Conservation (phyloP, 2,797 vertebrate species). For the Helostoma temminkii region DNA sequence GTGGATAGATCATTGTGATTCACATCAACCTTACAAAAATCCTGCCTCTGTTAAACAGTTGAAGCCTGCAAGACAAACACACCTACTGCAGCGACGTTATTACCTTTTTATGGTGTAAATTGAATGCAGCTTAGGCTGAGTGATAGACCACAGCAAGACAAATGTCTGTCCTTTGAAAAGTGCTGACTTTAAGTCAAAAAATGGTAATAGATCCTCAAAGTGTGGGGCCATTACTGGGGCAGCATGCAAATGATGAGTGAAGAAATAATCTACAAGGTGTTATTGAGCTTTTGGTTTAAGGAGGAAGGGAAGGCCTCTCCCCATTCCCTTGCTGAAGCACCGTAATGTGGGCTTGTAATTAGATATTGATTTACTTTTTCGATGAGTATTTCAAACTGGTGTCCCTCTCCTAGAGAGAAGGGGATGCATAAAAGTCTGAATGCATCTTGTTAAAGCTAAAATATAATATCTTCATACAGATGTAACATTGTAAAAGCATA, state of each 20-base stretch:
- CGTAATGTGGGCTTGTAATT: slow-evolving; percentile 87
- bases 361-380: slow-evolving; percentile 89
- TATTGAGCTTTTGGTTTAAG: slow-evolving; percentile 80
- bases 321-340: slow-evolving; percentile 59
- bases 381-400: slow-evolving; percentile 78
- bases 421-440: slow-evolving; percentile 79
- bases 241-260: slow-evolving; percentile 81
- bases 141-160: slow-evolving; percentile 63
- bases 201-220: slow-evolving; percentile 73
- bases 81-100: slow-evolving; percentile 50
- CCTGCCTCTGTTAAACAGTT: slow-evolving; percentile 42
- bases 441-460: slow-evolving; percentile 77
- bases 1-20: not conserved
- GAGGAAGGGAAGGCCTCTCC: slow-evolving; percentile 64
- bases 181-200: slow-evolving; percentile 72
- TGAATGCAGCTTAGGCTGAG: slow-evolving; percentile 59
- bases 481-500: slow-evolving; percentile 36
- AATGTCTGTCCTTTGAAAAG: slow-evolving; percentile 69
- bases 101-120: slow-evolving; percentile 63
- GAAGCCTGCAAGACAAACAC: slow-evolving; percentile 64
- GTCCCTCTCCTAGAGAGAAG: slow-evolving; percentile 68
- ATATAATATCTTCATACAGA: slow-evolving; percentile 73
- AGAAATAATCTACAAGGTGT: slow-evolving; percentile 81
- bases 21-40: slow-evolving; percentile 30
- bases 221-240: slow-evolving; percentile 69